Evolutionary conservation across 2,888 invertebrate species (phyloP).

Genomic region (Protonemura montana): DNA sequence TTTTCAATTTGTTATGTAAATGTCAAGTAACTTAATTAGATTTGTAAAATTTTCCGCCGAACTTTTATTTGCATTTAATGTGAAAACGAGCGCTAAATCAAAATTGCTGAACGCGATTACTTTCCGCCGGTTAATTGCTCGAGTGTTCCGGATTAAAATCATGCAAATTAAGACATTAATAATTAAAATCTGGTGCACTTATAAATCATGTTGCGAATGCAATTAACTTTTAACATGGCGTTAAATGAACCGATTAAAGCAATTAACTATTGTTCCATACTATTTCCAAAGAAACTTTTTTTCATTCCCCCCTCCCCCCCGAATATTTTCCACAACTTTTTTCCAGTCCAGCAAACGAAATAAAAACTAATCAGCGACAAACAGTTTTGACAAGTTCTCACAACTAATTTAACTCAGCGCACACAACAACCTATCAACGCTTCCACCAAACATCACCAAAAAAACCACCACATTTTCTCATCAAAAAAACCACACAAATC

Average conservation of each 20-base stretch:
- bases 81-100: not conserved
- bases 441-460: not conserved
- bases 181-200: slow-evolving; percentile 8
- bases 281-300: not conserved
- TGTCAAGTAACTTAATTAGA: not conserved
- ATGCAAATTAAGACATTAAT: slow-evolving; percentile 31
- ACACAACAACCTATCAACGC: not conserved
- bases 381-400: slow-evolving; percentile 1
- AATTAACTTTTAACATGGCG: slow-evolving; percentile 25
- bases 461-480: not conserved
- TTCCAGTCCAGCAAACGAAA: not conserved
- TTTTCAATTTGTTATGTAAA: slow-evolving; percentile 7
- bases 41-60: not conserved
- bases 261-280: slow-evolving; percentile 15
- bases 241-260: slow-evolving; percentile 24
- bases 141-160: slow-evolving; percentile 32
- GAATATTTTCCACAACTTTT: not conserved
- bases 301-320: not conserved
- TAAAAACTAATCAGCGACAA: not conserved
- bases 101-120: not conserved
- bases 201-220: slow-evolving; percentile 31
- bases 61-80: not conserved
- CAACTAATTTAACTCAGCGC: not conserved
- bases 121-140: not conserved
- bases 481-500: not conserved